Conservation (phyloP, 1,140 invertebrate genomes). For the Microplitis mediator region DNA sequence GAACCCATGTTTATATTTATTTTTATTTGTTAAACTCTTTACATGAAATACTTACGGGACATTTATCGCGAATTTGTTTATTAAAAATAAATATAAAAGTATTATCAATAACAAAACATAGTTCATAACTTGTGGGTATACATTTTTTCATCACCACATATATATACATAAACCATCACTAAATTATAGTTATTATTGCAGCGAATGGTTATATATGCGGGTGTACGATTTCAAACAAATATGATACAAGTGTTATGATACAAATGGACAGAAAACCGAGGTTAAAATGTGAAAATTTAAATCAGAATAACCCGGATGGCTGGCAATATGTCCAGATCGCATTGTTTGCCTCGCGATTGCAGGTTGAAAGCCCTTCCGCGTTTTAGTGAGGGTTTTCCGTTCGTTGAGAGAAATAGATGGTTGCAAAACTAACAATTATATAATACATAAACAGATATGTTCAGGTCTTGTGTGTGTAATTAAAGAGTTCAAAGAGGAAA, state of each 20-base stretch:
- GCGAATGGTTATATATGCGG: too few relatives aligned
- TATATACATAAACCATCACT: too few relatives aligned
- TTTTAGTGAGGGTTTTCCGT: constrained; percentile 30
- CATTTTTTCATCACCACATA: too few relatives aligned
- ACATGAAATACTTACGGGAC: too few relatives aligned
- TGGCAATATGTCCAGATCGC: constrained; percentile 47
- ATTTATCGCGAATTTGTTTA: too few relatives aligned
- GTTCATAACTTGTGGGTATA: too few relatives aligned
- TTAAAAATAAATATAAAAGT: too few relatives aligned
- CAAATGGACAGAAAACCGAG: background rate
- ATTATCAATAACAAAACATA: too few relatives aligned
- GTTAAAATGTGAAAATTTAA: constrained; percentile 50
- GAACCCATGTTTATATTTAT: too few relatives aligned
- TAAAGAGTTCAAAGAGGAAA: constrained; percentile 13
- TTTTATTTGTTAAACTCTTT: too few relatives aligned
- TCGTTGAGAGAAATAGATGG: background rate
- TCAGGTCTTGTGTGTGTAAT: background rate
- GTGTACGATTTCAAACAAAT: background rate
- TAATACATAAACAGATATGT: background rate
- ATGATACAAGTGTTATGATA: background rate
- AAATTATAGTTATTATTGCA: too few relatives aligned
- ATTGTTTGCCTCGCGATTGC: constrained; percentile 39
- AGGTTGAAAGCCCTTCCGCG: constrained; percentile 24
- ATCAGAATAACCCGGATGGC: constrained; percentile 50
- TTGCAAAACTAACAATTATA: constrained; percentile 24